Percentiles rank a stretch among this genome's conserved stretches.
phyloP scores from a whole-genome alignment of 2,113 vertebrate genomes.

The Sorex araneus region DNA sequence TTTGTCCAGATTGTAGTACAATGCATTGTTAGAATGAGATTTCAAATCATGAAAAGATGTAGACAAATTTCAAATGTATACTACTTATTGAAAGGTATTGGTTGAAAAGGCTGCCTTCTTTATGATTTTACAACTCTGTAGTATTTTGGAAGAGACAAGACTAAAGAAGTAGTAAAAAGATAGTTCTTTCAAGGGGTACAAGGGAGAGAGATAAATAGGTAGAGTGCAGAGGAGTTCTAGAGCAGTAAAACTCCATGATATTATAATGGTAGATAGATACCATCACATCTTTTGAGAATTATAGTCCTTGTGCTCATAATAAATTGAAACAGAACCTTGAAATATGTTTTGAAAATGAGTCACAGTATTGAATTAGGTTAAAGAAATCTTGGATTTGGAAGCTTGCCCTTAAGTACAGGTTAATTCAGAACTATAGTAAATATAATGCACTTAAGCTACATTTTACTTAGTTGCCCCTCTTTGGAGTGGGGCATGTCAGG shows the following conservation, averaged over 20 bases:
- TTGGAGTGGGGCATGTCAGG: too few species aligned
- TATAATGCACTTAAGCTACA: not conserved
- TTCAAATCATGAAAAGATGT: slow-evolving; percentile 19
- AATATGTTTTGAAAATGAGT: slow-evolving; percentile 36
- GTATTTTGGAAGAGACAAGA: not conserved
- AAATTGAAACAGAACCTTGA: not conserved
- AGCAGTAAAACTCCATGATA: not conserved
- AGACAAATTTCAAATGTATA: not conserved
- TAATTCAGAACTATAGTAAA: not conserved
- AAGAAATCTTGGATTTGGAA: slow-evolving; percentile 39
- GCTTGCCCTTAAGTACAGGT: not conserved
- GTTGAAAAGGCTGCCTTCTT: not conserved
- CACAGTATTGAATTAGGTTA: slow-evolving; percentile 3
- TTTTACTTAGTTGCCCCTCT: not conserved
- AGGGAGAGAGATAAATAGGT: not conserved
- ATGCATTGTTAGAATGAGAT: not conserved
- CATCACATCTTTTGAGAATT: slow-evolving; percentile 20
- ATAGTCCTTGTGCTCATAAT: not conserved
- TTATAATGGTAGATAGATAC: not conserved
- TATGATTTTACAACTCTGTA: not conserved
- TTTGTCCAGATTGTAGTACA: not conserved
- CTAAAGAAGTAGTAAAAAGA: not conserved
- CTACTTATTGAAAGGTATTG: slow-evolving; percentile 16
- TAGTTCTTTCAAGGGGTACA: not conserved
- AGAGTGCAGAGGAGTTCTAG: not conserved